Evolutionary conservation across 2,113 vertebrate species (phyloP).

Genomic region (Chloroceryle aenea): DNA sequence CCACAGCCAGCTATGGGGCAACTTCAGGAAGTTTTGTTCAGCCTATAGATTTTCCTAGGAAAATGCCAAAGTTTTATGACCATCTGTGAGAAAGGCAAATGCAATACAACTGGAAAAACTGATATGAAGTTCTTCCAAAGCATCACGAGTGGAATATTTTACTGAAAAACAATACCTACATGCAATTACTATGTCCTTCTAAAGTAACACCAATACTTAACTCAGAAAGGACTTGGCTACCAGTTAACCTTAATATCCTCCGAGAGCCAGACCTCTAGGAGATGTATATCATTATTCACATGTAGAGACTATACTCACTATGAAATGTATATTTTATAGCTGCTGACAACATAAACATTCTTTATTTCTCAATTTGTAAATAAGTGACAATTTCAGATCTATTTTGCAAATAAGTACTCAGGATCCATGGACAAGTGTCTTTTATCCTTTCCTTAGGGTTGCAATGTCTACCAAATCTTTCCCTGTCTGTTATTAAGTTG

Average conservation of each 20-base stretch:
- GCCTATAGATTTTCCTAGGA: background rate
- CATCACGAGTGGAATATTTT: background rate
- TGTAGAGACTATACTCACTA: background rate
- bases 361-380: background rate
- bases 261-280: background rate
- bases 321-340: background rate
- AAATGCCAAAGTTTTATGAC: background rate
- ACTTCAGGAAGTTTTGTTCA: background rate
- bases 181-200: background rate
- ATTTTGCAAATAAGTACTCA: background rate
- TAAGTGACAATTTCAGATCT: background rate
- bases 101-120: background rate
- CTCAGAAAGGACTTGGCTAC: background rate
- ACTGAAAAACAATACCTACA: background rate
- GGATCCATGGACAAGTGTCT: background rate
- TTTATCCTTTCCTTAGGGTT: background rate
- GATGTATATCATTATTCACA: background rate
- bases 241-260: background rate
- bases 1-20: background rate
- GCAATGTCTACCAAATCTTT: background rate
- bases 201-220: background rate
- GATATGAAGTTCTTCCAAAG: background rate
- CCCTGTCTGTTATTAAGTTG: background rate
- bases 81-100: background rate
- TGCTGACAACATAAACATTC: background rate